Conservation (phyloP, 2,797 vertebrate genomes). For the Epinephelus malabaricus region DNA sequence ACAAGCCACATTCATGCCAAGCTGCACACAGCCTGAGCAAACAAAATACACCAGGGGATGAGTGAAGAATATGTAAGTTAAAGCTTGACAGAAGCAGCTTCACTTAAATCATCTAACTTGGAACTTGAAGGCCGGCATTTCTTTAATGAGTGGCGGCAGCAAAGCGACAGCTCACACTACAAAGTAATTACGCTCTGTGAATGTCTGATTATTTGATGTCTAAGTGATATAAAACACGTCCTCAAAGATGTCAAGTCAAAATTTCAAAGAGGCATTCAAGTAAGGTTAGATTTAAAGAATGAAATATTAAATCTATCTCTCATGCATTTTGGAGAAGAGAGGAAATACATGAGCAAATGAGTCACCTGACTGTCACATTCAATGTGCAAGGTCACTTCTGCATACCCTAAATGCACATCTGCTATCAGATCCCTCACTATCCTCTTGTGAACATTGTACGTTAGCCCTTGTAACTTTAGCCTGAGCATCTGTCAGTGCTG, state of each 20-base stretch:
- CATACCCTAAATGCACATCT: constrained; percentile 8
- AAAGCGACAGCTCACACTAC: constrained; percentile 54
- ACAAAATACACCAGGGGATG: constrained; percentile 49
- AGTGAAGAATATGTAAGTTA: constrained; percentile 55
- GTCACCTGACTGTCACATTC: not conserved
- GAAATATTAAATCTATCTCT: constrained; percentile 2
- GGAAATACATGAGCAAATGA: not conserved
- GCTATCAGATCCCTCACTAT: not conserved
- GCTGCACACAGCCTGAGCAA: constrained; percentile 44
- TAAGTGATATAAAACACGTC: constrained; percentile 41
- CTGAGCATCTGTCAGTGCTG: constrained; percentile 49
- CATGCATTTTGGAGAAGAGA: not conserved
- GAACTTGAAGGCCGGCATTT: constrained; percentile 12
- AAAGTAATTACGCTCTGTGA: constrained; percentile 52
- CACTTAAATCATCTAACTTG: constrained; percentile 51
- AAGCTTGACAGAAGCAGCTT: constrained; percentile 44
- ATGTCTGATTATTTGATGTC: constrained; percentile 50
- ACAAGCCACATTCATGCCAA: constrained; percentile 49
- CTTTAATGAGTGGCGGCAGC: constrained; percentile 39
- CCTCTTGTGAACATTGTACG: not conserved
- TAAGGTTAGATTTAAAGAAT: not conserved
- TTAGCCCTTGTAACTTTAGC: constrained; percentile 36
- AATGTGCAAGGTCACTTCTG: constrained; percentile 12
- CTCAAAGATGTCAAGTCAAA: constrained; percentile 23
- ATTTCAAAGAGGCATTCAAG: constrained; percentile 3